These are phyloP conservation scores for Sarcoramphus papa DNA, from an alignment of 2,797 vertebrate genomes.

Conservation along the genomic window DNA sequence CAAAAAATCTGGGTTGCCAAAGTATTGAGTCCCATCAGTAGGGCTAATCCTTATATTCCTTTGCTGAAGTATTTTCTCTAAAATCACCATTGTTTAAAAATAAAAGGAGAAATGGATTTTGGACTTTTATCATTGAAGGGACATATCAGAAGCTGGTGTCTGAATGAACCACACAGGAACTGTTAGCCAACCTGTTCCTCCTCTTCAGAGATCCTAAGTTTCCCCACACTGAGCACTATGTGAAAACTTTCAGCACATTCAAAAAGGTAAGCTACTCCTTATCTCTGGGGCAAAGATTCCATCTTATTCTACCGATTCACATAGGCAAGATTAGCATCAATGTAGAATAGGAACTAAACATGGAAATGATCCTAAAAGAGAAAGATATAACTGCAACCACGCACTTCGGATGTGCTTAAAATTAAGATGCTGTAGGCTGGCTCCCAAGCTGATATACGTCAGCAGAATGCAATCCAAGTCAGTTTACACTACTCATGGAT, in stretches of 20 bases:
- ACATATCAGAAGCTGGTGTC: background rate
- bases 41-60: background rate
- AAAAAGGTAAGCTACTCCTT: background rate
- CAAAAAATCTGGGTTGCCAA: background rate
- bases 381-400: background rate
- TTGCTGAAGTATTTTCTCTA: background rate
- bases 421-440: background rate
- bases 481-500: background rate
- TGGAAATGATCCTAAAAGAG: background rate
- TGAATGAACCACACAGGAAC: background rate
- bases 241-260: background rate
- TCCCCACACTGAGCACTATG: background rate
- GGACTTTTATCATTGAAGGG: background rate
- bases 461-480: background rate
- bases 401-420: background rate
- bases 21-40: background rate
- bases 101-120: background rate
- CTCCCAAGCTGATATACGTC: background rate
- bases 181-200: background rate
- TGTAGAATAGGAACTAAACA: background rate
- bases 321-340: background rate
- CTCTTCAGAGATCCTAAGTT: background rate
- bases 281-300: background rate
- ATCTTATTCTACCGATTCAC: background rate
- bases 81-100: background rate